Evolutionary conservation across 2,888 invertebrate genomes (phyloP), one percentile per base, ranked within the genome.

Genomic region (Entomobrya proxima): DNA sequence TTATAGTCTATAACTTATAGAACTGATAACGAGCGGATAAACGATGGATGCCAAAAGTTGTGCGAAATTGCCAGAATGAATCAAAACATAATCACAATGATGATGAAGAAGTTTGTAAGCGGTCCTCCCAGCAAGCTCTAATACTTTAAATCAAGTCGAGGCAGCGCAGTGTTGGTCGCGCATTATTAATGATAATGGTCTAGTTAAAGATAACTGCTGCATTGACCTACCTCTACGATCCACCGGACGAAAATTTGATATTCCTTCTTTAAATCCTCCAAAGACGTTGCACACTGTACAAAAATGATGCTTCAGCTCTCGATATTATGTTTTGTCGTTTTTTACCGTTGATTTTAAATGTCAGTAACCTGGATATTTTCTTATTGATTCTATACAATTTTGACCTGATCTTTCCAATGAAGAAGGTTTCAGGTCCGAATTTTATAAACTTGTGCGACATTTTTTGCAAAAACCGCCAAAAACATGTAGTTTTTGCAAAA

Each of bases 51-150:
- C 24, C 35, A 58, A 24, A 82, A 82, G 50, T 21, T 82, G 35
- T 75, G 82, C 32, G 58, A 35, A 4, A 82, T 82, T 37, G 82
- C 82, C 30, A 82, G 64, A 37, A 47, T 82, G 82, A 82, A 82
- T 40, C 82, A 75, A 35, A 82, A 82, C 37, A 27, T 82, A 4
- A 82, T 67, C 6, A 82, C 82, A 35, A 82, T 67, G 75, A 75
- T 82, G 75, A 82, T 82, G 82, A 82, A 75, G 27, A 82, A 82
- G 21, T 81, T 81, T 44, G 79, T 61, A 50, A 82, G 82, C 35
- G 82, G 82, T 5, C 82, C 82, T 15, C 75, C 75, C 6, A 50
- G 30, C 27, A 82, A 75, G 32, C 50, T 82, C n/a, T 82, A n/a
- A 75, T 35, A 82, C 75, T 7, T 40, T 82, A n/a, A 82, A 82